Base-by-base conservation (phyloP, 2,113 vertebrate species). In the Coregonus clupeaformis region DNA sequence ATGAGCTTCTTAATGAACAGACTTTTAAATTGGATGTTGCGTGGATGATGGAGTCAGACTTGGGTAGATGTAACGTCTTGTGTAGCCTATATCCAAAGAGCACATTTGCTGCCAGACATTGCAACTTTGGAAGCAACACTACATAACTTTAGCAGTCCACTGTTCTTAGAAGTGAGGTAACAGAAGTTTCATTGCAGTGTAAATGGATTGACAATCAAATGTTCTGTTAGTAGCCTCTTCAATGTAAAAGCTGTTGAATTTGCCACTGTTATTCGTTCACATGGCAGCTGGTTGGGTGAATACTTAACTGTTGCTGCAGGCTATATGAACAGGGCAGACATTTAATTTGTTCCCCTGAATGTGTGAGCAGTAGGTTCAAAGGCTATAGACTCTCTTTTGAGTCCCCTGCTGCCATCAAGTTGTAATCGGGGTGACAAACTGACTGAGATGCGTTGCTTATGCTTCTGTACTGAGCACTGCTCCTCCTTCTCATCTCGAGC, bases 1-100 rank as follows among this genome's bases (percentile, higher is more conserved):
- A 85, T 82, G 75, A 82, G 77, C 77, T 81, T 84, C 78, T 74
- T 90, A 87, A 89, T 84, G 85, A 92, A 85, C 65, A 77, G 71
- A 88, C 77, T 81, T 90, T 85, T 73, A 87, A 88, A 86, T 83
- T 75, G 82, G 80, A 85, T 81, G 85, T 78, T 80, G 68, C 77
- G 11, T 47, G 30, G 67, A 78, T 75, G 80, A 62, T 73, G 74
- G 57, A 60, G 68, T 74, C 70, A 16, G 68, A 81, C 78, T 78
- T 73, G 71, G 47, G 62, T 49, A 49, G 75, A 42, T 42, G 36
- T 42, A 2, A 7, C 36, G 9, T 42, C 49, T 52, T 52, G 12
- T 18, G 49, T 1, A 52, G 49, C 9, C 36, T 42, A 11, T 1
- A 12, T 52, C 5, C 49, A 52, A 52, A 52, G 49, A 52, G 13